These are phyloP conservation scores for Ranitomeya variabilis DNA, from an alignment of 2,113 vertebrate species.

Conservation along the genomic window DNA sequence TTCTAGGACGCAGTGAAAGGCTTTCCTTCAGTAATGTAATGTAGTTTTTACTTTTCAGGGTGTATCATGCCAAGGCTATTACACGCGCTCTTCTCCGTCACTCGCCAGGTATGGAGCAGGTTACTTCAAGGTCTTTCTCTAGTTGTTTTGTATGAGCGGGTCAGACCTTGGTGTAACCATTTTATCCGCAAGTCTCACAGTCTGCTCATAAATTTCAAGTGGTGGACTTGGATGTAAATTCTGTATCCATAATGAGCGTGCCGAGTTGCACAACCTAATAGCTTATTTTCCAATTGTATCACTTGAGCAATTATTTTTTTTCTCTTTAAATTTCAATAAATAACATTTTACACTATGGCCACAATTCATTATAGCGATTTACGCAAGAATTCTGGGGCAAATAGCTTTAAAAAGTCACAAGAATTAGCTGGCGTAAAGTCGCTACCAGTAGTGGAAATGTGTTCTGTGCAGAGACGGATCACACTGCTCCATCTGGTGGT, in stretches of 20 bases:
- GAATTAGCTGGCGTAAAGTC: too few relatives aligned
- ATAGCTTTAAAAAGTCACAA: too few relatives aligned
- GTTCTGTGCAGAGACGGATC: too few relatives aligned
- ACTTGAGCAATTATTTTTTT: not conserved
- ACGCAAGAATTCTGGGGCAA: too few relatives aligned
- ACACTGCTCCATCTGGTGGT: too few relatives aligned
- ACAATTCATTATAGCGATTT: too few relatives aligned
- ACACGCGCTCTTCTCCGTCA: not conserved
- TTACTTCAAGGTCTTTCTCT: constrained; percentile 35
- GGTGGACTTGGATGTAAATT: not conserved
- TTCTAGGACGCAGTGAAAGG: not conserved
- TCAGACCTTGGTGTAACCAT: constrained; percentile 20
- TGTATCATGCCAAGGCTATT: not conserved
- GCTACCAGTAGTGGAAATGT: too few relatives aligned
- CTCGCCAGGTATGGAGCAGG: constrained; percentile 5
- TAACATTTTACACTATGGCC: not conserved
- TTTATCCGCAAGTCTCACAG: constrained; percentile 24
- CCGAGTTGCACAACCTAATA: not conserved
- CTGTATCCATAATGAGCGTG: not conserved
- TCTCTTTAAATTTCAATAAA: not conserved
- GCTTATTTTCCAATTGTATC: constrained; percentile 7
- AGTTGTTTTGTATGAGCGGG: not conserved
- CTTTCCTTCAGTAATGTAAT: constrained; percentile 28
- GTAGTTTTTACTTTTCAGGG: constrained; percentile 35
- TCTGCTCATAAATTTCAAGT: constrained; percentile 30